These are phyloP conservation scores for Carpatolechia fugitivella DNA, from an alignment of 2,888 invertebrate genomes.

Conservation along the genomic window DNA sequence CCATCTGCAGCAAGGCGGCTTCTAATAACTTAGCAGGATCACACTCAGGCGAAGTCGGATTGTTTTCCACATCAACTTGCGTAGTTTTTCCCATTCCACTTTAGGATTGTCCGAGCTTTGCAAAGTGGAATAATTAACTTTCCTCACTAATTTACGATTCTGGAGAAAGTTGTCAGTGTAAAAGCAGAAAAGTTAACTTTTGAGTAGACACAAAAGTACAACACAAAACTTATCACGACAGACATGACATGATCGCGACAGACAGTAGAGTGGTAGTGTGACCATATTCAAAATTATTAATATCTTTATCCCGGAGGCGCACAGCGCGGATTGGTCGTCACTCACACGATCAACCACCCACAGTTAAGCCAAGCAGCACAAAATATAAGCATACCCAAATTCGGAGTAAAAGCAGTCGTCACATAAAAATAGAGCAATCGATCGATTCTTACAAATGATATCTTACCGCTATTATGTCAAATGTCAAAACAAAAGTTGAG, in stretches of 20 bases:
- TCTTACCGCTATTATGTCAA: not conserved
- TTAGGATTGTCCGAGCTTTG: not conserved
- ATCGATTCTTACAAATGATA: no score
- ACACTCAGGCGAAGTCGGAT: slow-evolving; percentile 82
- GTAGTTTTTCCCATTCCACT: slow-evolving; percentile 70
- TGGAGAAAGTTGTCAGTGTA: not conserved
- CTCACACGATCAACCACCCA: no score
- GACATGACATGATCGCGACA: not conserved
- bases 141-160: not conserved
- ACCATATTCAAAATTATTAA: no score
- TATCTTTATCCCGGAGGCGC: no score
- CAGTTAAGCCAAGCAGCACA: no score
- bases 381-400: no score
- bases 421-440: not conserved
- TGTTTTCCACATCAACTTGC: slow-evolving; percentile 73
- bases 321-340: no score
- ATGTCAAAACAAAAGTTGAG: no score
- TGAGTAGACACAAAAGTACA: slow-evolving; percentile 34
- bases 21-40: slow-evolving; percentile 92
- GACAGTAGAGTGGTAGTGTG: no score
- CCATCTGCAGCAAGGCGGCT: slow-evolving; percentile 93
- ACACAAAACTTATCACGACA: slow-evolving; percentile 55
- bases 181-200: slow-evolving; percentile 51
- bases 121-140: not conserved
- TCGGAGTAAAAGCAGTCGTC: no score